phyloP scores from a whole-genome alignment of 92 coral and sea anemone species.

The Paramuricea clavata region DNA sequence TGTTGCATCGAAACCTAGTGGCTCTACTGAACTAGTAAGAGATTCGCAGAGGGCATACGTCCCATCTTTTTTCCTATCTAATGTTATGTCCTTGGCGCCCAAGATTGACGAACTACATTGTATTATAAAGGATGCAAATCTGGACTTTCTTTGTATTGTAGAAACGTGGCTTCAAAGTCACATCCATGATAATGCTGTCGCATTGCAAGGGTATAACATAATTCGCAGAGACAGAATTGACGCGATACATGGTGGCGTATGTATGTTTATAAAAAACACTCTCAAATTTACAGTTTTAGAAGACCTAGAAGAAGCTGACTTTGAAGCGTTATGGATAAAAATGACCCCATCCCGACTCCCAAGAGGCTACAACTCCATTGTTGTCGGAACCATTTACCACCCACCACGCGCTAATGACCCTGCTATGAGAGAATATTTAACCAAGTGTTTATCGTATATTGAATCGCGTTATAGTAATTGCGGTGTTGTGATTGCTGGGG shows the following conservation, averaged over 20 bases:
- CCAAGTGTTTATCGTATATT: slow-evolving; percentile 64
- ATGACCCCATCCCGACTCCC: slow-evolving; percentile 32
- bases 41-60: background rate
- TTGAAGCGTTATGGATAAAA: slow-evolving; percentile 38
- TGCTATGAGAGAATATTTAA: slow-evolving; percentile 54
- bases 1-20: background rate
- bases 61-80: slow-evolving; percentile 63
- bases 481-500: slow-evolving; percentile 67
- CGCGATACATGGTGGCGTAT: slow-evolving; percentile 66
- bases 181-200: slow-evolving; percentile 66
- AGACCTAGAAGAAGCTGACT: slow-evolving; percentile 13
- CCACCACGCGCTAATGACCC: slow-evolving; percentile 55
- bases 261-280: slow-evolving; percentile 64
- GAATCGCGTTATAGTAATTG: slow-evolving; percentile 69
- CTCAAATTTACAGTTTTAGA: slow-evolving; percentile 38
- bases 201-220: slow-evolving; percentile 67
- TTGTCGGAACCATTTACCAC: slow-evolving; percentile 36
- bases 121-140: slow-evolving; percentile 60
- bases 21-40: background rate
- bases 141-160: slow-evolving; percentile 64
- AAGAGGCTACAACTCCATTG: slow-evolving; percentile 34
- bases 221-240: slow-evolving; percentile 66
- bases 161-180: slow-evolving; percentile 78
- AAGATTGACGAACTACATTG: slow-evolving; percentile 76
- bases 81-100: slow-evolving; percentile 72